Percentiles rank a stretch among this genome's conserved stretches.
Conservation (phyloP, 2,888 invertebrate genomes). For the Temnothorax ravouxi region DNA sequence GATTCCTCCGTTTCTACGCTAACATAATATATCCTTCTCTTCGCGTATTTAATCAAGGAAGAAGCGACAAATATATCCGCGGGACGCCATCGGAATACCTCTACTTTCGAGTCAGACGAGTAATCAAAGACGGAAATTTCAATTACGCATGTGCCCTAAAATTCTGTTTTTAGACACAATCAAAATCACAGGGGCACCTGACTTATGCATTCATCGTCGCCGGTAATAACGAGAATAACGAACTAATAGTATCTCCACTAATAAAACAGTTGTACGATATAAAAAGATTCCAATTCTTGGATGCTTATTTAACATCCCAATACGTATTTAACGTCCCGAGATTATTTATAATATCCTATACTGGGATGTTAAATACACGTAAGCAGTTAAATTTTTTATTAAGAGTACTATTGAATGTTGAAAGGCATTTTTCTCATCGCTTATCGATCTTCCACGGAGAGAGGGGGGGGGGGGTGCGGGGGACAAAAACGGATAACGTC, state of each 20-base stretch:
- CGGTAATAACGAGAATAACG: not conserved
- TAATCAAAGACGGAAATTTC: slow-evolving; percentile 11
- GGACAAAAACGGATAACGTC: slow-evolving; percentile 14
- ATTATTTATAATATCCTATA: no score
- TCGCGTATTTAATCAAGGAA: not conserved
- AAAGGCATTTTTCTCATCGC: not conserved
- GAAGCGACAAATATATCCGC: slow-evolving; percentile 8
- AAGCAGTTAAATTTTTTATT: not conserved
- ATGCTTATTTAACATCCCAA: no score
- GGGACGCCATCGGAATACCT: slow-evolving; percentile 37
- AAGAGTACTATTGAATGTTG: not conserved
- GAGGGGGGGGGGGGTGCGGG: no score
- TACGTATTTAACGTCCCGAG: no score
- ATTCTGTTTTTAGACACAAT: not conserved
- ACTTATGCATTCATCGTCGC: not conserved
- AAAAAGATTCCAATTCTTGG: not conserved
- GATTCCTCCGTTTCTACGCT: slow-evolving; percentile 32
- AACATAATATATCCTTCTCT: slow-evolving; percentile 16
- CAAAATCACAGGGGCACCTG: not conserved
- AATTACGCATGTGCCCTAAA: slow-evolving; percentile 10
- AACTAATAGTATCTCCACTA: not conserved
- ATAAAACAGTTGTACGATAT: not conserved
- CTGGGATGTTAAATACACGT: not conserved
- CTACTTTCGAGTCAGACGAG: not conserved
- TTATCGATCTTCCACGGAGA: not conserved